Percentiles rank a stretch among this genome's conserved stretches.
Evolutionary conservation across 2,113 vertebrate genomes (phyloP).

Genomic region (Seriola rivoliana): DNA sequence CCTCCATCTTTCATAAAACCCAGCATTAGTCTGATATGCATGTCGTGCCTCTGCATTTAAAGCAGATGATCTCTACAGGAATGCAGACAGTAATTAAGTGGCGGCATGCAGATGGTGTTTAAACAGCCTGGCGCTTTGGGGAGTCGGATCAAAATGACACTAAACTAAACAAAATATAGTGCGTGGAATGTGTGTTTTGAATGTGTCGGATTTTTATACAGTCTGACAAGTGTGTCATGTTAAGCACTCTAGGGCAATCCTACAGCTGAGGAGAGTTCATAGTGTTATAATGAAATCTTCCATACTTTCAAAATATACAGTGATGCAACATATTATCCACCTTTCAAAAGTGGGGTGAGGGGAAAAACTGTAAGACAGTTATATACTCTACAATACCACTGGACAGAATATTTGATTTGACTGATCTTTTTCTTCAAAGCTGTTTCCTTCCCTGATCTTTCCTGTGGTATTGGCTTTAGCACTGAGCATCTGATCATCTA

Average conservation of each 20-base stretch:
- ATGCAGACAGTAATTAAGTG: constrained; percentile 66
- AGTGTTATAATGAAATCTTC: neutral
- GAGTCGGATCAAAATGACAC: constrained; percentile 52
- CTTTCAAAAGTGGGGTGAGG: neutral
- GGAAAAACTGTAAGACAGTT: neutral
- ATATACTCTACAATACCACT: neutral
- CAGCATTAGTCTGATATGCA: constrained; percentile 47
- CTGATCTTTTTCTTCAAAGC: constrained; percentile 56
- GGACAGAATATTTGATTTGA: constrained; percentile 15
- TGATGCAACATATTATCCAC: constrained; percentile 22
- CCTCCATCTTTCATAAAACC: constrained; percentile 51
- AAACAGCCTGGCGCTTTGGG: constrained; percentile 47
- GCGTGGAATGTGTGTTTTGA: constrained; percentile 14
- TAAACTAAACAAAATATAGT: constrained; percentile 51
- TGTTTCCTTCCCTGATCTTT: constrained; percentile 2
- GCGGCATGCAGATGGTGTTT: constrained; percentile 53
- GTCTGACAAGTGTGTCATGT: constrained; percentile 22
- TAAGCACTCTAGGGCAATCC: constrained; percentile 9
- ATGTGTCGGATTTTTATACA: neutral
- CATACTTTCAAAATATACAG: neutral
- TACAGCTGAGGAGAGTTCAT: neutral
- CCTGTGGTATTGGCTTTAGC: neutral
- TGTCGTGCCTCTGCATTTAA: constrained; percentile 51
- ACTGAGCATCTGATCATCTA: neutral
- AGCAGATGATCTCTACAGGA: constrained; percentile 55